Conservation (phyloP, 2,113 vertebrate species). For the Kryptolebias marmoratus region DNA sequence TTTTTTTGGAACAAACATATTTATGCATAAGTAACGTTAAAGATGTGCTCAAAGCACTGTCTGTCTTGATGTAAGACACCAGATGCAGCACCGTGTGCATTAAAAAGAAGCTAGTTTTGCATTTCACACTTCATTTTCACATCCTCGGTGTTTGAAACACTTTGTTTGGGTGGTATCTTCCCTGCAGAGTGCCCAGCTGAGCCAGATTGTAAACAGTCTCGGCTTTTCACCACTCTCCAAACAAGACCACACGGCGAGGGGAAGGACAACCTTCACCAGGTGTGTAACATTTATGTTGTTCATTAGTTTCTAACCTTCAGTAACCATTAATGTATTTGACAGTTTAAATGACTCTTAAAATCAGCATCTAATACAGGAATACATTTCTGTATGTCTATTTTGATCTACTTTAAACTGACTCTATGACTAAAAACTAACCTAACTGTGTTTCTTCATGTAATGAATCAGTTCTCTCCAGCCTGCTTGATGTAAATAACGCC, state of each 20-base stretch:
- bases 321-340: not conserved
- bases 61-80: not conserved
- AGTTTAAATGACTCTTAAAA: not conserved
- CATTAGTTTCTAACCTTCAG: not conserved
- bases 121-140: not conserved
- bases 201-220: slow-evolving; percentile 91
- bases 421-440: not conserved
- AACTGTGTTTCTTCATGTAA: not conserved
- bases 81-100: not conserved
- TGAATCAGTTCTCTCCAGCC: slow-evolving; percentile 18
- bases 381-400: not conserved
- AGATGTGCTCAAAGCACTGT: not conserved
- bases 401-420: not conserved
- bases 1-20: not conserved
- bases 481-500: not conserved
- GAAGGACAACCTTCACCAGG: slow-evolving; percentile 83
- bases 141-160: not conserved
- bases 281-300: slow-evolving; percentile 40
- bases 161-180: slow-evolving; percentile 18
- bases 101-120: not conserved
- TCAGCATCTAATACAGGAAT: too few relatives aligned
- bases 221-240: slow-evolving; percentile 85
- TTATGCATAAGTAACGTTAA: not conserved
- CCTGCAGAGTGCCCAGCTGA: slow-evolving; percentile 91
- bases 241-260: slow-evolving; percentile 73